phyloP scores from a whole-genome alignment of 2,797 vertebrate genomes.

The Antrozous pallidus region DNA sequence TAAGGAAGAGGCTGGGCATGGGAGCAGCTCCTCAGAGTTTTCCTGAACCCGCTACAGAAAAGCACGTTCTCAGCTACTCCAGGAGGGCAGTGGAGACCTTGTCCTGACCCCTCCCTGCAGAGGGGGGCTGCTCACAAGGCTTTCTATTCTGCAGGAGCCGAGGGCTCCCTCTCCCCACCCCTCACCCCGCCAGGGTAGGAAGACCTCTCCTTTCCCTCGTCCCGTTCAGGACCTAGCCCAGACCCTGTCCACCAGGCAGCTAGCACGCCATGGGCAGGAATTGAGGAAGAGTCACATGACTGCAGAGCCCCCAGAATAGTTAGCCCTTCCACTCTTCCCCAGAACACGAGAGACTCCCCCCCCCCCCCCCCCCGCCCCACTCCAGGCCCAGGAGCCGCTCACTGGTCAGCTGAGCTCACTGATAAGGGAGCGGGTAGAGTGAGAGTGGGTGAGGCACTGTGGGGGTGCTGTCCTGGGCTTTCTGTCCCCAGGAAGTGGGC shows the following conservation, averaged over 20 bases:
- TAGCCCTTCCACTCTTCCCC: not conserved
- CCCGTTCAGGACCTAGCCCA: not conserved
- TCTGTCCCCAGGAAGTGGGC: not conserved
- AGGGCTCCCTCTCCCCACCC: accelerated
- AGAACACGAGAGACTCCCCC: not conserved
- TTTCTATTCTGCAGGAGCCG: not conserved
- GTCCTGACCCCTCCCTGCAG: not conserved
- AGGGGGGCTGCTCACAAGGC: not conserved
- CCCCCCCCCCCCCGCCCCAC: accelerated
- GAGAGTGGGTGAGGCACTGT: not conserved
- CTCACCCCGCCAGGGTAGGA: not conserved
- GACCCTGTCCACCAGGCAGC: not conserved
- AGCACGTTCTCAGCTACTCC: not conserved
- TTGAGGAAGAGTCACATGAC: not conserved
- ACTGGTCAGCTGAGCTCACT: not conserved
- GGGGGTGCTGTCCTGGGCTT: not conserved
- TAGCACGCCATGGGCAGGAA: too few relatives aligned
- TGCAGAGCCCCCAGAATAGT: not conserved
- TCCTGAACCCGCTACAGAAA: not conserved
- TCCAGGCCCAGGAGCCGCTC: not conserved
- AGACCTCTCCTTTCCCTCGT: not conserved
- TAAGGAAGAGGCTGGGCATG: not conserved
- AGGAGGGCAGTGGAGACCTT: not conserved
- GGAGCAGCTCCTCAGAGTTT: not conserved
- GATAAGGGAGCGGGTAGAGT: accelerated